Percentiles rank a stretch among this genome's conserved stretches.
Evolutionary conservation across 2,113 vertebrate species (phyloP).

Genomic region (Nesoenas mayeri): DNA sequence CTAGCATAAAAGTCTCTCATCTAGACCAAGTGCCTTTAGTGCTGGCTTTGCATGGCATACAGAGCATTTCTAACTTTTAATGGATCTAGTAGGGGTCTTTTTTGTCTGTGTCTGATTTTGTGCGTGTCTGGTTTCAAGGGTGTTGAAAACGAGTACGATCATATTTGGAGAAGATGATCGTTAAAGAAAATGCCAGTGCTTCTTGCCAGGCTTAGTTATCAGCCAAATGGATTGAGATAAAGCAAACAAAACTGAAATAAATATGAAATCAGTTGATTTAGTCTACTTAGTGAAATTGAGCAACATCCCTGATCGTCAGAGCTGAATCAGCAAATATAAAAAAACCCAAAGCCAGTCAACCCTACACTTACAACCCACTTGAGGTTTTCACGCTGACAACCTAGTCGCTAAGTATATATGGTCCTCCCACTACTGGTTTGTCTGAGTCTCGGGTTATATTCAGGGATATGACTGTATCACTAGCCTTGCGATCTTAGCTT

Average conservation of each 20-base stretch:
- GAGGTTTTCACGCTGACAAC: slow-evolving; percentile 75
- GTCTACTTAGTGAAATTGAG: slow-evolving; percentile 67
- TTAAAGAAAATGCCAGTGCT: not conserved
- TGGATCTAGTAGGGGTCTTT: not conserved
- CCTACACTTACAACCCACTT: slow-evolving; percentile 78
- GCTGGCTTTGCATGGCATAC: not conserved
- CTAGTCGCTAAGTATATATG: slow-evolving; percentile 72
- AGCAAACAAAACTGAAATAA: slow-evolving; percentile 57
- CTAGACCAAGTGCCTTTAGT: not conserved
- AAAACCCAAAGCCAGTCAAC: slow-evolving; percentile 59
- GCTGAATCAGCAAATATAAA: slow-evolving; percentile 78
- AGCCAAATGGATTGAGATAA: slow-evolving; percentile 35
- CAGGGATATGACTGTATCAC: slow-evolving; percentile 54
- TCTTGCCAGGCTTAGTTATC: slow-evolving; percentile 19
- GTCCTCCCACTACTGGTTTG: slow-evolving; percentile 77
- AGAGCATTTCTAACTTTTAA: not conserved
- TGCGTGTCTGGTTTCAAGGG: not conserved
- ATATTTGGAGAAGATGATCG: not conserved
- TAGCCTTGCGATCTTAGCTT: slow-evolving; percentile 25
- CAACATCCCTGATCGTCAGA: slow-evolving; percentile 66
- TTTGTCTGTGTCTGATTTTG: not conserved
- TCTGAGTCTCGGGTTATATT: slow-evolving; percentile 65
- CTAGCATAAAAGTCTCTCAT: not conserved
- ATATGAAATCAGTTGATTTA: slow-evolving; percentile 56
- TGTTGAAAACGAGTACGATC: not conserved